Percentiles rank a stretch among this genome's conserved stretches.
phyloP scores from a whole-genome alignment of 1,140 invertebrate genomes.

The Triops cancriformis region DNA sequence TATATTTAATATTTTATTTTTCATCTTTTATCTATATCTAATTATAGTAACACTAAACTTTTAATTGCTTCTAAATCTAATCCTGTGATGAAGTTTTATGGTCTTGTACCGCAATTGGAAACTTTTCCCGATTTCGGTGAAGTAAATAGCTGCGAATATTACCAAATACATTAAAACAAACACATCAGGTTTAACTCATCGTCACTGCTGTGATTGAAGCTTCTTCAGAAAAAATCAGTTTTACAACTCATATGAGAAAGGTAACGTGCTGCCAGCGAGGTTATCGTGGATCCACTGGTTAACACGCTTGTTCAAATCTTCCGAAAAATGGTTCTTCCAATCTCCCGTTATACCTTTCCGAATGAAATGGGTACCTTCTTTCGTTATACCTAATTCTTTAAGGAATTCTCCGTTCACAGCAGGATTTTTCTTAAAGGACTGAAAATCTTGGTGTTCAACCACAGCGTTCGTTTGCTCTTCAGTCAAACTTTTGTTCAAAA shows the following conservation, averaged over 20 bases:
- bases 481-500: constrained; percentile 21
- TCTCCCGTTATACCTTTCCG: constrained; percentile 32
- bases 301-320: constrained; percentile 30
- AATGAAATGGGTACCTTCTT: constrained; percentile 15
- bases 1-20: too few species aligned
- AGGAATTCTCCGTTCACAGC: constrained; percentile 18
- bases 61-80: too few species aligned
- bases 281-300: constrained; percentile 31
- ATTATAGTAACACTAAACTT: too few species aligned
- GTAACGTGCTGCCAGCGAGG: constrained; percentile 14
- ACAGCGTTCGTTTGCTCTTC: constrained; percentile 18
- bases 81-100: too few species aligned
- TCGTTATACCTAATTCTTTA: background rate
- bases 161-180: too few species aligned
- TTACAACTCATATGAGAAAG: constrained; percentile 18
- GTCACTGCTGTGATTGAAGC: too few species aligned
- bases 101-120: too few species aligned
- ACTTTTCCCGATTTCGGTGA: too few species aligned
- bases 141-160: too few species aligned
- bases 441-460: background rate
- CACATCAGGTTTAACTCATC: too few species aligned
- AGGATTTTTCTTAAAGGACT: constrained; percentile 19
- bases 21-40: too few species aligned
- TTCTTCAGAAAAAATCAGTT: too few species aligned
- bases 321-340: constrained; percentile 32